Conservation (phyloP, 2,113 vertebrate species). For the Xenotilapia longispinis region DNA sequence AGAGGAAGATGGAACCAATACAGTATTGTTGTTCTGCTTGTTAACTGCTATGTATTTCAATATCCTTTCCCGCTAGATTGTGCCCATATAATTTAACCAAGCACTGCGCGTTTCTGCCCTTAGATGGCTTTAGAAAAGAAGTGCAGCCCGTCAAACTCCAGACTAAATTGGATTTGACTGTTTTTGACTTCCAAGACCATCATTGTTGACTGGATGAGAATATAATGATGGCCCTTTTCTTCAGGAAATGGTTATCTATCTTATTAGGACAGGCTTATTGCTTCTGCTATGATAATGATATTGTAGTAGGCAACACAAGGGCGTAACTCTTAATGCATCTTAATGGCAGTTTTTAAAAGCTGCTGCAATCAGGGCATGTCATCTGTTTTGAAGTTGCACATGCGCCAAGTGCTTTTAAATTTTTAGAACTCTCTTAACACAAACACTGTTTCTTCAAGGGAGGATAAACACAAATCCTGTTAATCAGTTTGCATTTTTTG, state of each 20-base stretch:
- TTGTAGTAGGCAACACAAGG: background rate
- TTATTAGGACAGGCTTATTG: background rate
- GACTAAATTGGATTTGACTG: constrained; percentile 9
- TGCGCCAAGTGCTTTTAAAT: background rate
- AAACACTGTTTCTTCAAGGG: background rate
- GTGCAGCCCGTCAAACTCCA: background rate
- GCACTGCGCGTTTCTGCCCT: background rate
- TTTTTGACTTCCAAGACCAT: background rate
- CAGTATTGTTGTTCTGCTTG: background rate
- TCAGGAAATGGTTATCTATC: background rate
- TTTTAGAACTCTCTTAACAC: background rate
- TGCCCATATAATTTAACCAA: background rate
- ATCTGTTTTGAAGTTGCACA: background rate
- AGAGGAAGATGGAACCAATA: background rate
- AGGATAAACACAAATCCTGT: background rate
- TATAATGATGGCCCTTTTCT: background rate
- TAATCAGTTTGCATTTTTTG: background rate
- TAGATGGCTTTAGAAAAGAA: background rate
- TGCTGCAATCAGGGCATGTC: background rate
- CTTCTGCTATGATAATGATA: background rate
- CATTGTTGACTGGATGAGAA: background rate
- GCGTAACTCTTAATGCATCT: background rate
- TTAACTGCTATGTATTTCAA: background rate
- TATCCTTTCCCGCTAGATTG: constrained; percentile 1
- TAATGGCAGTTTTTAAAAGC: background rate